These are phyloP conservation scores for Thalassoma bifasciatum DNA, from an alignment of 2,113 vertebrate species.

Conservation along the genomic window DNA sequence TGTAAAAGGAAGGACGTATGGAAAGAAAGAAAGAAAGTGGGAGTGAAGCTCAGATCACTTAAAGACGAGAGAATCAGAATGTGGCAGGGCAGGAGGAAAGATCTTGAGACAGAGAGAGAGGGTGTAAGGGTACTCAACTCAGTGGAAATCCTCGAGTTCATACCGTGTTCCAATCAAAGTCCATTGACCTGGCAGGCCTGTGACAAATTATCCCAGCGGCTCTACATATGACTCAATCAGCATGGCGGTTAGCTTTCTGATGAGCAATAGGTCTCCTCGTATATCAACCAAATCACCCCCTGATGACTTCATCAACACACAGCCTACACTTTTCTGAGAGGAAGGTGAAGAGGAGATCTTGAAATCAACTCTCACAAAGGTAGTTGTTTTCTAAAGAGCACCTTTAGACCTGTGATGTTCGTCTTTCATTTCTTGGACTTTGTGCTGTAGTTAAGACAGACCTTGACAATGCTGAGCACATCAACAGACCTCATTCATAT, in stretches of 20 bases:
- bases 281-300: conserved; percentile 68
- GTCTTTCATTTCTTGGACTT: neutral
- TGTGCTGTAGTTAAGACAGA: neutral
- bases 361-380: conserved; percentile 57
- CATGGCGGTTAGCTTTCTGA: conserved; percentile 72
- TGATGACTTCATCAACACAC: conserved; percentile 69
- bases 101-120: conserved; percentile 43
- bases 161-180: conserved; percentile 74
- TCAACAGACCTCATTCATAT: too few relatives aligned
- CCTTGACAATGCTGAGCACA: neutral
- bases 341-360: conserved; percentile 44
- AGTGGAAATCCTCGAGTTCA: conserved; percentile 68
- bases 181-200: conserved; percentile 76
- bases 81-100: neutral
- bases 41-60: conserved; percentile 1
- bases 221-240: conserved; percentile 79
- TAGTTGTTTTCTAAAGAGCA: conserved; percentile 61
- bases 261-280: conserved; percentile 70
- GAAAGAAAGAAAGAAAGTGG: conserved; percentile 19
- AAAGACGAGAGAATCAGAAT: neutral
- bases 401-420: conserved; percentile 28
- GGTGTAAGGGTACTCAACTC: conserved; percentile 55
- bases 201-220: conserved; percentile 78
- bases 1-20: conserved; percentile 1
- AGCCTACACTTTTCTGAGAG: conserved; percentile 50